Conservation (phyloP, 2,888 invertebrate species). For the Acrobeloides nanus region DNA sequence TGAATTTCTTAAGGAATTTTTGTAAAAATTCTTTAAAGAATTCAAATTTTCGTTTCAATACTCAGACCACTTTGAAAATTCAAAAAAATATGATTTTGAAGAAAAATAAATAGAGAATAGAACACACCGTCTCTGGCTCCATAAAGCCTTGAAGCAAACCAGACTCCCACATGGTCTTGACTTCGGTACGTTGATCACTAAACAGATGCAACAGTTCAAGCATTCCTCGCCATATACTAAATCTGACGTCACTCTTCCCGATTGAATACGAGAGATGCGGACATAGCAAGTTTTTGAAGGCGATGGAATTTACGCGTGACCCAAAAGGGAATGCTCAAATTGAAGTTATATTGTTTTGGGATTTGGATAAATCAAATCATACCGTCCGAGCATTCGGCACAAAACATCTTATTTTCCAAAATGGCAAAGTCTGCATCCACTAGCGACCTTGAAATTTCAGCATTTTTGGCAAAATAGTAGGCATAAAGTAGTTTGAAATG, state of each 20-base stretch:
- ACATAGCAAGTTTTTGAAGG: constrained; percentile 35
- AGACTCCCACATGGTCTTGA: constrained; percentile 29
- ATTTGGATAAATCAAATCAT: background rate
- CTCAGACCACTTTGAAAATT: too few relatives aligned
- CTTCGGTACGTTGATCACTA: constrained; percentile 18
- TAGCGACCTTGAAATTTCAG: constrained; percentile 26
- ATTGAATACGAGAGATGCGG: constrained; percentile 29
- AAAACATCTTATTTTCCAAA: constrained; percentile 28
- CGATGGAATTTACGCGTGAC: constrained; percentile 8
- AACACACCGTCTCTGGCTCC: constrained; percentile 17
- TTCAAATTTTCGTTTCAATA: too few relatives aligned
- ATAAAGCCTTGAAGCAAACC: constrained; percentile 27
- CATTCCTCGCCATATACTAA: constrained; percentile 38
- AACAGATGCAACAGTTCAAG: constrained; percentile 31
- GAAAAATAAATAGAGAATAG: background rate
- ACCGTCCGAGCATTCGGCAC: constrained; percentile 23
- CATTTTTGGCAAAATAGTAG: constrained; percentile 29
- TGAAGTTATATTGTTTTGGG: constrained; percentile 6
- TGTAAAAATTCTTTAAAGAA: background rate
- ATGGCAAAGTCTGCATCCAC: constrained; percentile 27
- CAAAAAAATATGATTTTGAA: constrained; percentile 3
- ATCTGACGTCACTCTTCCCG: constrained; percentile 31
- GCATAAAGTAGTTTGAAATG: constrained; percentile 27
- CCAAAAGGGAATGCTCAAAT: background rate
- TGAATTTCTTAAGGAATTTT: too few relatives aligned